Evolutionary conservation across 1,140 invertebrate genomes (phyloP), one percentile per base, ranked within the genome.

Genomic region (Ctenoplectra terminalis): DNA sequence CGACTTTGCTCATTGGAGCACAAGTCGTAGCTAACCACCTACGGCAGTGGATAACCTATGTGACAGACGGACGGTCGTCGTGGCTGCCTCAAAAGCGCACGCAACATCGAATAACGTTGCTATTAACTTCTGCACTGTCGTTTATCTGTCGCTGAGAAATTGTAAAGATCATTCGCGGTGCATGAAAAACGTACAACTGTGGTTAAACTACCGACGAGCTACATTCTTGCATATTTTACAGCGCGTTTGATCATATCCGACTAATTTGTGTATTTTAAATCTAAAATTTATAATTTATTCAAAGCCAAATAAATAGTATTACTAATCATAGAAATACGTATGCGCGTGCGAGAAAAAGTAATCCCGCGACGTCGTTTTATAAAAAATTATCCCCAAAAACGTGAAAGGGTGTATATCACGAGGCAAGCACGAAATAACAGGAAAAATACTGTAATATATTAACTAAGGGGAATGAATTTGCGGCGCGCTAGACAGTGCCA

Each of bases 1-100:
- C 87, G 85, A 89, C 83, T 89, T 87, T 91, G 84, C 84, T 84
- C 85, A 71, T 86, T 83, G 64, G 73, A 87, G 74, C 81, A 63
- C 74, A 78, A 81, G 73, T 86, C 72, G 63, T 52, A 73, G 61
- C 79, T 58, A 86, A 85, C 83, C 69, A 70, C 74, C 80, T 81
- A 71, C 80, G 81, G 81, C 64, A 70, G 11, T 79, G 63, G 84
- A 78, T 86, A 85, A 86, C 84, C 83, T 64, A 54, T 66, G 58
- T 61, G 60, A 81, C 79, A 75, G 66, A 85, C 80, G 43, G 50
- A 73, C 79, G 40, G 40, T 69, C 46, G 48, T 34, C 40, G 70
- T 69, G 43, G 34, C n/a, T 34, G 46, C 60, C 63, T 69, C 61
- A 50, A 58, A 66, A 81, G 54, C 37, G 61, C 79, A 81, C 50